Conservation (phyloP, 2,797 vertebrate species). For the Orestias chungarensis region DNA sequence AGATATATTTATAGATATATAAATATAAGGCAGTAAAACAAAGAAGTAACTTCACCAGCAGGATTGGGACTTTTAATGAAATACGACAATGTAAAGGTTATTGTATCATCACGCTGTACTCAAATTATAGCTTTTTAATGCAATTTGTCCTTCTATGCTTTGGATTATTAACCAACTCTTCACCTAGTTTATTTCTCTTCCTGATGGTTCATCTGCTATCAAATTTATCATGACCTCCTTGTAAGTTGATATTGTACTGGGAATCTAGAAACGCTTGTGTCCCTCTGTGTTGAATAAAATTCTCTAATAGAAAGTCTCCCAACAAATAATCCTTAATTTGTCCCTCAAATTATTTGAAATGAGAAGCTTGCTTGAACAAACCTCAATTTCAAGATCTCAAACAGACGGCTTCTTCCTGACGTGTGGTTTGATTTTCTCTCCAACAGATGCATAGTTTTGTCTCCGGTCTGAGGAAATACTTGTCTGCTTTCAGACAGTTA, state of each 20-base stretch:
- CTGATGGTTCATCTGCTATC: slow-evolving; percentile 33
- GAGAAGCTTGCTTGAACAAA: background rate
- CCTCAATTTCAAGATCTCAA: background rate
- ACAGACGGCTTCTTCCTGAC: background rate
- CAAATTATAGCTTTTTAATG: slow-evolving; percentile 36
- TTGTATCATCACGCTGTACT: slow-evolving; percentile 27
- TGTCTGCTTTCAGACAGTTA: slow-evolving; percentile 22
- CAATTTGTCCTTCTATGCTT: slow-evolving; percentile 27
- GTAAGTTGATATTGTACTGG: slow-evolving; percentile 36
- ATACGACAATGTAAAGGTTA: slow-evolving; percentile 41
- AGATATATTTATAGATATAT: too few relatives aligned
- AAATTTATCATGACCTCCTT: slow-evolving; percentile 48
- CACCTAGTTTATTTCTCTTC: slow-evolving; percentile 9
- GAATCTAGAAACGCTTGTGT: slow-evolving; percentile 45
- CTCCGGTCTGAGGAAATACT: slow-evolving; percentile 16
- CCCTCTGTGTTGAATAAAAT: slow-evolving; percentile 65
- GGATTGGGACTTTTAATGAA: slow-evolving; percentile 27
- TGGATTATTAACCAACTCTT: slow-evolving; percentile 27
- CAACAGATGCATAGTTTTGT: slow-evolving; percentile 8
- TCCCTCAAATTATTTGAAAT: too few relatives aligned
- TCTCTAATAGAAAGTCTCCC: slow-evolving; percentile 49
- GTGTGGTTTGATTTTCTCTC: slow-evolving; percentile 2
- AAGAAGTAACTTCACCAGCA: slow-evolving; percentile 5
- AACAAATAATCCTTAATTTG: slow-evolving; percentile 9
- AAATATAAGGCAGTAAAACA: slow-evolving; percentile 22